These are phyloP conservation scores for Pyrocephalus nanus DNA, from an alignment of 2,797 vertebrate genomes.

Conservation along the genomic window DNA sequence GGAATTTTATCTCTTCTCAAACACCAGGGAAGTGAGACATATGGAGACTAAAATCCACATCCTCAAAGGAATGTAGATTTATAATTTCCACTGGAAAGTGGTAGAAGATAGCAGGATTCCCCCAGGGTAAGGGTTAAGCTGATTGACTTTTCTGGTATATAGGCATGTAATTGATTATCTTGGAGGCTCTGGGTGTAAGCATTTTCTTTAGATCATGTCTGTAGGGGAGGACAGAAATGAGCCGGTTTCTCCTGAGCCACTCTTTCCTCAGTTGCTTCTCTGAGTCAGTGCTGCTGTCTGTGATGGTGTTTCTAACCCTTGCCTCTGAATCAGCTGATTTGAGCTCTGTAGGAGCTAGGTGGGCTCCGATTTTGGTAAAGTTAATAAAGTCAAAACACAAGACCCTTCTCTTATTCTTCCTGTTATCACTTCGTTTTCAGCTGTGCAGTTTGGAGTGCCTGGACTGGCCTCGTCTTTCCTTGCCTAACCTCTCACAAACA, in stretches of 20 bases:
- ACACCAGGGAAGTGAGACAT: not conserved
- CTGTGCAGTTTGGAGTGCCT: not conserved
- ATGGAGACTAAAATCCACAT: conserved; percentile 9
- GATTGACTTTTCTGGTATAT: conserved; percentile 54
- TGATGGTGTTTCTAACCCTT: not conserved
- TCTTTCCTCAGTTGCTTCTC: not conserved
- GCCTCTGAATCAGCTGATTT: not conserved
- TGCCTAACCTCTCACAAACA: conserved; percentile 21
- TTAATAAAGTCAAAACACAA: not conserved
- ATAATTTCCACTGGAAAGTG: conserved; percentile 23
- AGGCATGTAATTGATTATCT: conserved; percentile 50
- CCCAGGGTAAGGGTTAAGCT: conserved; percentile 41
- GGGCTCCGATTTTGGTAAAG: not conserved
- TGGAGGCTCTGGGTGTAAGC: not conserved
- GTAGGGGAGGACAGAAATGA: conserved; percentile 3
- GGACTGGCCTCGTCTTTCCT: not conserved
- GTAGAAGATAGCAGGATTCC: conserved; percentile 40
- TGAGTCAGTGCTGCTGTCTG: not conserved
- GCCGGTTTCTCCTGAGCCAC: not conserved
- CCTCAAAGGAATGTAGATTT: conserved; percentile 43
- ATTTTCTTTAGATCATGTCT: not conserved
- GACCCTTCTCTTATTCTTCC: not conserved
- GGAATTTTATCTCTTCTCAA: conserved; percentile 13
- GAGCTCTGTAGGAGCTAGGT: not conserved
- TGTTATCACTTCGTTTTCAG: not conserved